Evolutionary conservation across 2,797 vertebrate species (phyloP).

Genomic region (Crocodylus rhombifer): DNA sequence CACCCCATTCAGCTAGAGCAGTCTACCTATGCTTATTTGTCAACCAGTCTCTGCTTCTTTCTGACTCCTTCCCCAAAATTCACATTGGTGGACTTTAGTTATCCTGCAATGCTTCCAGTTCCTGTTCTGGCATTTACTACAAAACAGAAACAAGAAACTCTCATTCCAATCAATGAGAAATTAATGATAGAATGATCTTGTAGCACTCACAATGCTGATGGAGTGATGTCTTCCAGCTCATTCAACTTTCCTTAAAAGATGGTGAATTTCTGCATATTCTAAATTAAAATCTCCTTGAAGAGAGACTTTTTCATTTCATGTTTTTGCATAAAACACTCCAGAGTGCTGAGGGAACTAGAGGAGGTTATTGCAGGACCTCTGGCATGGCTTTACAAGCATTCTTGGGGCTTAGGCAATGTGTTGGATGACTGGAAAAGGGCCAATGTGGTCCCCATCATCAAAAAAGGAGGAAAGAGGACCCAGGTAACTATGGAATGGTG

Average conservation of each 20-base stretch:
- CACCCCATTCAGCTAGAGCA: neutral
- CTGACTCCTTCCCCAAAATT: neutral
- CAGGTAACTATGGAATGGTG: too few species aligned
- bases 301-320: neutral
- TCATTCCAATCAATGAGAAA: neutral
- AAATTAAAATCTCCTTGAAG: neutral
- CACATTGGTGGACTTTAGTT: neutral
- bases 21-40: neutral
- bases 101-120: neutral
- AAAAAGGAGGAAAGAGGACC: too few species aligned
- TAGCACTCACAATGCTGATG: neutral
- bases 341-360: too few species aligned
- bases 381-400: too few species aligned
- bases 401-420: too few species aligned
- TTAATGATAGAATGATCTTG: neutral
- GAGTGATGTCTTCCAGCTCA: neutral
- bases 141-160: neutral
- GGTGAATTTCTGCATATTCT: neutral
- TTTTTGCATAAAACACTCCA: neutral
- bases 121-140: neutral
- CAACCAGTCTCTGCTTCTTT: neutral
- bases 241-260: neutral
- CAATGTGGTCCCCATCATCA: too few species aligned
- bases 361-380: too few species aligned
- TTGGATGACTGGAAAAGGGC: too few species aligned